Evolutionary conservation across 2,888 invertebrate genomes (phyloP).

Genomic region (Drosophila macrothrix): DNA sequence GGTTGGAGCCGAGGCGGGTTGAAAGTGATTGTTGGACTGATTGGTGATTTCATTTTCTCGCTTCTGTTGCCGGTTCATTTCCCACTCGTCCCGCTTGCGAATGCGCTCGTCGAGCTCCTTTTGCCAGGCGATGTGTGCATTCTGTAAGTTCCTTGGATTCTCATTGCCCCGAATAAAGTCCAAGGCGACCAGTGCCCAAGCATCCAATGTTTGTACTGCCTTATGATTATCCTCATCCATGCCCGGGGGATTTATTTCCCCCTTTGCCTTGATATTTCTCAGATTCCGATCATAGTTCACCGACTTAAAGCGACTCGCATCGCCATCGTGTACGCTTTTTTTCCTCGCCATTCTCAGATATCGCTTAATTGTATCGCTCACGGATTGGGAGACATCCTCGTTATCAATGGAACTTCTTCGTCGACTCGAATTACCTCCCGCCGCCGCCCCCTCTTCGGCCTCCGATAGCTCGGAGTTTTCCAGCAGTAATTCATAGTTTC

Average conservation of each 20-base stretch:
- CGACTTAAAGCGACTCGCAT: conserved; percentile 92
- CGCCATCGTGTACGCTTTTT: conserved; percentile 90
- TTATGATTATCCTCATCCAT: conserved; percentile 92
- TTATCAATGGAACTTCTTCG: conserved; percentile 93
- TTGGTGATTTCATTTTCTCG: not conserved
- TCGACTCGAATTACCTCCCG: conserved; percentile 75
- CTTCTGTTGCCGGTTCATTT: conserved; percentile 36
- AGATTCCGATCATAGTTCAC: conserved; percentile 95
- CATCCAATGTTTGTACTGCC: conserved; percentile 91
- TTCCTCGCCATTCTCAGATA: conserved; percentile 95
- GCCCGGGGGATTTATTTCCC: conserved; percentile 90
- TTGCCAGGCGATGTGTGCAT: conserved; percentile 79
- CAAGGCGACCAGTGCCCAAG: conserved; percentile 88
- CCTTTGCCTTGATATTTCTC: conserved; percentile 92
- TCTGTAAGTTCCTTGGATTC: conserved; percentile 61
- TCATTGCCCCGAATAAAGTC: conserved; percentile 85
- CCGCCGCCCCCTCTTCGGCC: conserved; percentile 75
- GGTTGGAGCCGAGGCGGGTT: conserved; percentile 67
- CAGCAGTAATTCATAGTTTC: conserved; percentile 73
- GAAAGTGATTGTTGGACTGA: not conserved
- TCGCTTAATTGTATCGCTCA: conserved; percentile 94
- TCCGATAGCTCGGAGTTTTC: conserved; percentile 62
- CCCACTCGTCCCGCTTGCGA: conserved; percentile 72
- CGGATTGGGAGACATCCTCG: conserved; percentile 94
- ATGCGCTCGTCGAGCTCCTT: conserved; percentile 73